Conservation (phyloP, 2,888 invertebrate species). For the Crepidodera aurea region DNA sequence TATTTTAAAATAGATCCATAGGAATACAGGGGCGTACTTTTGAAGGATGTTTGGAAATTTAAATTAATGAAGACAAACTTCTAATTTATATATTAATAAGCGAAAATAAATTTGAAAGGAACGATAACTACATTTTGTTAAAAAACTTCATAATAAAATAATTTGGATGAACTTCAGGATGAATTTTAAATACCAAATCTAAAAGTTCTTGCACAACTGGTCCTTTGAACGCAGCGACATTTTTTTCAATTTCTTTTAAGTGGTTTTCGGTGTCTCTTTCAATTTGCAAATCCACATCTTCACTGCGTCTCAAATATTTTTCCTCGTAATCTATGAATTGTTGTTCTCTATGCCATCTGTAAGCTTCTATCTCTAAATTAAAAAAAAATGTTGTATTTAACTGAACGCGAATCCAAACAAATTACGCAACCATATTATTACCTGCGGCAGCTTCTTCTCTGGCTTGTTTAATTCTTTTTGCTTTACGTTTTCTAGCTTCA, state of each 20-base stretch:
- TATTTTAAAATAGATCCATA: too few relatives aligned
- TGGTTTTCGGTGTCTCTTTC: conserved; percentile 55
- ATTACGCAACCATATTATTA: too few relatives aligned
- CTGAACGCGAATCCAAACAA: background rate
- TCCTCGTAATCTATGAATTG: conserved; percentile 57
- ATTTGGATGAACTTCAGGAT: conserved; percentile 37
- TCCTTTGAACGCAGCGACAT: conserved; percentile 52
- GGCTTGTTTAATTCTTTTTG: conserved; percentile 56
- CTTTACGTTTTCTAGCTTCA: conserved; percentile 61
- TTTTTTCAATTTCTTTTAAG: conserved; percentile 49
- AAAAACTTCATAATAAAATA: conserved; percentile 38
- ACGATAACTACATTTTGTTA: conserved; percentile 36
- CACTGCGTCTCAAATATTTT: conserved; percentile 56
- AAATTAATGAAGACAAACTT: too few relatives aligned
- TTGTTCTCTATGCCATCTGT: conserved; percentile 55
- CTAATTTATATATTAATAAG: too few relatives aligned
- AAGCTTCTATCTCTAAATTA: conserved; percentile 55
- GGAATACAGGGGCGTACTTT: too few relatives aligned
- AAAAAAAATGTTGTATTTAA: background rate
- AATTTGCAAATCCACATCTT: conserved; percentile 56
- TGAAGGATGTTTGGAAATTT: too few relatives aligned
- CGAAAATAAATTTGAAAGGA: too few relatives aligned
- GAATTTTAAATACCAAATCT: conserved; percentile 31
- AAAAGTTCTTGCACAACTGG: conserved; percentile 37
- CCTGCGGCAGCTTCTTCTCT: conserved; percentile 55